Conservation (phyloP, 1,140 invertebrate species). For the Hypsibius dujardini region DNA sequence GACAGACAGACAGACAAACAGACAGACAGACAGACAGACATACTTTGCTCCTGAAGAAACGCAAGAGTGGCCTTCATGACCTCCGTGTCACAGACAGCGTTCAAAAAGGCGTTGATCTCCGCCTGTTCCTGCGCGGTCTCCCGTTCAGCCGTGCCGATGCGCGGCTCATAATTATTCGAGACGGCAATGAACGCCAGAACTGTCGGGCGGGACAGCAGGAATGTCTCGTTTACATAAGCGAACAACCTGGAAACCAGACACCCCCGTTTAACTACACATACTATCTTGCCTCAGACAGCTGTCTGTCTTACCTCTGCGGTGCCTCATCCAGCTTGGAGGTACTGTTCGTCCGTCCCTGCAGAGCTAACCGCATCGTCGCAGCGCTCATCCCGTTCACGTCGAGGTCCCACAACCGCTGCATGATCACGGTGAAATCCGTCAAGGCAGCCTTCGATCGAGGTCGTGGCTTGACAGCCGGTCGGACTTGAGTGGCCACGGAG, state of each 20-base stretch:
- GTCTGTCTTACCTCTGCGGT: not conserved
- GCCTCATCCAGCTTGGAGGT: not conserved
- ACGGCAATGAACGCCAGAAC: conserved; percentile 24
- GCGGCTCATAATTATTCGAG: conserved; percentile 24
- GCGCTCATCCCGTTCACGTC: not conserved
- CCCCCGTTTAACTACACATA: not conserved
- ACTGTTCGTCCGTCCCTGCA: not conserved
- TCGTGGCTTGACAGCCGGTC: too few relatives aligned
- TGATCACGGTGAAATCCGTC: not conserved
- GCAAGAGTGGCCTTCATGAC: conserved; percentile 23
- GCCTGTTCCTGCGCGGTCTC: conserved; percentile 23
- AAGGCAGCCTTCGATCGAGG: too few relatives aligned
- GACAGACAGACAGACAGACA: too few relatives aligned
- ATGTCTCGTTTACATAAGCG: conserved; percentile 23
- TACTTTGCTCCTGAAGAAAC: conserved; percentile 25
- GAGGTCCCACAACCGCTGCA: not conserved
- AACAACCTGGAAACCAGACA: conserved; percentile 22
- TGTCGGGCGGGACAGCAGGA: conserved; percentile 23
- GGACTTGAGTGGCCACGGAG: too few relatives aligned
- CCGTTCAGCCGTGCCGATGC: conserved; percentile 23
- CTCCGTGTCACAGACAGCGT: conserved; percentile 21
- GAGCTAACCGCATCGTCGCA: not conserved
- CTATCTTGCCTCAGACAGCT: too few relatives aligned
- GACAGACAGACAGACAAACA: too few relatives aligned
- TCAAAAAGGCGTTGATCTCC: conserved; percentile 23